These are phyloP conservation scores for Podarcis siculus DNA, from an alignment of 2,797 vertebrate species.

Conservation along the genomic window DNA sequence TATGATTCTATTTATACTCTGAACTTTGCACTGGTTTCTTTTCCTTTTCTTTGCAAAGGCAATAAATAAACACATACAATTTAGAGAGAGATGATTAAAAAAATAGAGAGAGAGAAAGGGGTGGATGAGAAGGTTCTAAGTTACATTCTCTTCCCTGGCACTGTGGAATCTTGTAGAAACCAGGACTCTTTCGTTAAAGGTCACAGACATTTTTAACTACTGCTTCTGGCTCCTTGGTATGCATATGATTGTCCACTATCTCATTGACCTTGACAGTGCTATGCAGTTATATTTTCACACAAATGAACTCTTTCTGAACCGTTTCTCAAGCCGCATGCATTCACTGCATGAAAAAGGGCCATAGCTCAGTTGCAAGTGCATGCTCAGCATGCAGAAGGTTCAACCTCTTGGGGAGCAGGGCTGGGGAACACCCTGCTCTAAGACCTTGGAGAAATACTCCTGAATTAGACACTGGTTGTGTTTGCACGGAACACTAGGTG, in stretches of 20 bases:
- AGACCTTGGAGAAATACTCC: not conserved
- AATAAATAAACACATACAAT: not conserved
- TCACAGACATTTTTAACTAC: conserved; percentile 58
- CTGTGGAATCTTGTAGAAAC: conserved; percentile 32
- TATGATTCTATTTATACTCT: too few species aligned
- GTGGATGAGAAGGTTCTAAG: not conserved
- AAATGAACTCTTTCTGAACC: conserved; percentile 35
- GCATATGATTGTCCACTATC: conserved; percentile 19
- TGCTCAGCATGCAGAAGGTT: not conserved
- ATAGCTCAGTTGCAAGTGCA: too few species aligned
- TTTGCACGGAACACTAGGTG: too few species aligned
- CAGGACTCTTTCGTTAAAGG: conserved; percentile 53
- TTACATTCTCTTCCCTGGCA: conserved; percentile 31
- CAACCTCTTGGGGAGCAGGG: not conserved
- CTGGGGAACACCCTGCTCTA: not conserved
- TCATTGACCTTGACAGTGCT: conserved; percentile 40
- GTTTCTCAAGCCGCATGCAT: rapidly evolving
- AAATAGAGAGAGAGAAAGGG: not conserved
- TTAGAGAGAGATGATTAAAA: conserved; percentile 20
- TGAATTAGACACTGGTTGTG: not conserved
- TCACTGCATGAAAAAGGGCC: not conserved
- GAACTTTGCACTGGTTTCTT: too few species aligned
- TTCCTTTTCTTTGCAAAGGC: not conserved
- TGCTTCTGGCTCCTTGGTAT: conserved; percentile 33
- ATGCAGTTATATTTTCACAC: not conserved